A percentile compares a stretch with the other conserved stretches of the same genome.
Conservation (phyloP, 1,140 invertebrate genomes). For the Octopus sinensis region DNA sequence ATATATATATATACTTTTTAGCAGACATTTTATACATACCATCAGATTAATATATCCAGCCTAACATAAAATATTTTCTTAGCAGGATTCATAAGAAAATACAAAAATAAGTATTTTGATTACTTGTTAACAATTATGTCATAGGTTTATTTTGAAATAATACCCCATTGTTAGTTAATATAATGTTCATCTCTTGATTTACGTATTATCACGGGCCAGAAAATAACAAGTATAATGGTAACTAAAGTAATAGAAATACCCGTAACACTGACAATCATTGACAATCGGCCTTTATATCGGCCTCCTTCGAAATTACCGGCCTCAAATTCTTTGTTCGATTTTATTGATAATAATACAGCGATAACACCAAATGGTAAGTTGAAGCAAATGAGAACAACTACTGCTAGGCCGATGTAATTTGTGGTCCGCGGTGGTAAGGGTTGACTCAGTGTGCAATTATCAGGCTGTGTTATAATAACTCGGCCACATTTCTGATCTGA, state of each 20-base stretch:
- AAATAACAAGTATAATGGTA: constrained; percentile 25
- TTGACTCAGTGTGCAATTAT: constrained; percentile 22
- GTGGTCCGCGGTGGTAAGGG: constrained; percentile 18
- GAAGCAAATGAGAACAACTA: constrained; percentile 30
- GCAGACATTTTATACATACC: no score
- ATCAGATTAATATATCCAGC: no score
- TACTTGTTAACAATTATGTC: no score
- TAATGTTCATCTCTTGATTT: not conserved
- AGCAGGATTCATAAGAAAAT: no score
- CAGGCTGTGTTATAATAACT: constrained; percentile 26
- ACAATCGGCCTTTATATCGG: constrained; percentile 25
- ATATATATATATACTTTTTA: no score
- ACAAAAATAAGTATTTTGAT: no score
- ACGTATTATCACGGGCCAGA: constrained; percentile 24
- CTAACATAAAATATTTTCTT: no score
- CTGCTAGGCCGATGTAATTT: constrained; percentile 30
- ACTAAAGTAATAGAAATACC: constrained; percentile 27
- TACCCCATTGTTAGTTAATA: no score
- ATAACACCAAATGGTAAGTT: constrained; percentile 30
- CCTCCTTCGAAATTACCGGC: constrained; percentile 21
- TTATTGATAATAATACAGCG: constrained; percentile 27
- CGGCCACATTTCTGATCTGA: not conserved
- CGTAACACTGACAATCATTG: constrained; percentile 26
- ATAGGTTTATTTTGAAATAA: no score
- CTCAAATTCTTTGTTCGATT: constrained; percentile 26